These are phyloP conservation scores for Porites evermanni DNA, from an alignment of 92 coral and sea anemone genomes.

Conservation along the genomic window DNA sequence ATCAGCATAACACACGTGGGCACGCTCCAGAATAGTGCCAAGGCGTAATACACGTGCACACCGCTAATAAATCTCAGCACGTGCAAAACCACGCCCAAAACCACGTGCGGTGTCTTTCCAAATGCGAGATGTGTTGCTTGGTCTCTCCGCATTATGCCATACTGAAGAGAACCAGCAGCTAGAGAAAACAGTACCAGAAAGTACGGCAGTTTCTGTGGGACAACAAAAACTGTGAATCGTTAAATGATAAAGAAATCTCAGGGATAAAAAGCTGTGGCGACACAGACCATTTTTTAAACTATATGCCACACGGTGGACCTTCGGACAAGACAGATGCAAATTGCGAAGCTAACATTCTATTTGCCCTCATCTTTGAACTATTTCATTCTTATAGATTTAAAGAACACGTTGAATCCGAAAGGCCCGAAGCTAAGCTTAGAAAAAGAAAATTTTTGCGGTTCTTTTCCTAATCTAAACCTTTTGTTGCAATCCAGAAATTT, in stretches of 20 bases:
- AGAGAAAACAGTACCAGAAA: slow-evolving; percentile 57
- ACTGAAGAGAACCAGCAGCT: slow-evolving; percentile 66
- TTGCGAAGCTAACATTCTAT: no score
- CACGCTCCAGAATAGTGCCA: slow-evolving; percentile 77
- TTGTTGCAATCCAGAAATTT: no score
- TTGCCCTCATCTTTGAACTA: no score
- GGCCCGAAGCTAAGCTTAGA: no score
- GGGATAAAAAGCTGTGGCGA: neutral
- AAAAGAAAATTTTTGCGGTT: no score
- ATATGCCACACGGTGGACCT: no score
- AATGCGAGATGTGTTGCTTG: slow-evolving; percentile 75
- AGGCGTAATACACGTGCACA: slow-evolving; percentile 75
- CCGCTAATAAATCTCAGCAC: slow-evolving; percentile 66
- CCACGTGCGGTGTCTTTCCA: slow-evolving; percentile 49
- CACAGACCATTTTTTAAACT: no score
- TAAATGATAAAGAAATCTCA: neutral
- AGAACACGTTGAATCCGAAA: no score
- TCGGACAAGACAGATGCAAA: no score
- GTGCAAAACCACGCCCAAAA: slow-evolving; percentile 57
- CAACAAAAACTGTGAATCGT: neutral
- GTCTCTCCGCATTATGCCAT: slow-evolving; percentile 69
- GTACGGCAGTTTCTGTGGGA: slow-evolving; percentile 67
- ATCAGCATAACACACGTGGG: slow-evolving; percentile 77
- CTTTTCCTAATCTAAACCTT: no score
- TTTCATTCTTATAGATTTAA: no score